These are phyloP conservation scores for Actenoides hombroni DNA, from an alignment of 2,113 vertebrate species.

Conservation along the genomic window DNA sequence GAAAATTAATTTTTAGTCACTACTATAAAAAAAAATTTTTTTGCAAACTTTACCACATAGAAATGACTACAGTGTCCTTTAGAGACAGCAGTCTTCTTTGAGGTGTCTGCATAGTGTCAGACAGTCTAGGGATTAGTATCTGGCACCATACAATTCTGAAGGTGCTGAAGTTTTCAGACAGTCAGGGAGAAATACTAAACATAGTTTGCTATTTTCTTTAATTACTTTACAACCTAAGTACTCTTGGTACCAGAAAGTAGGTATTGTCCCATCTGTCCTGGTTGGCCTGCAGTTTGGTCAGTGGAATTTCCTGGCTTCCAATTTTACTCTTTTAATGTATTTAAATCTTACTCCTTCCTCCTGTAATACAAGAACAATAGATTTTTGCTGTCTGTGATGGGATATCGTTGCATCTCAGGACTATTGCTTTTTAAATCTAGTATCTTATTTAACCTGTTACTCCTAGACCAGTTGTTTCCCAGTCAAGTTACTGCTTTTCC, in stretches of 20 bases:
- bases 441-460: background rate
- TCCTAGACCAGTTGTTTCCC: background rate
- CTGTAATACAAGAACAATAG: background rate
- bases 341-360: background rate
- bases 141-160: background rate
- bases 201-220: background rate
- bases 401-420: background rate
- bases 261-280: background rate
- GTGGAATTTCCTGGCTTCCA: background rate
- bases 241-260: background rate
- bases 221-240: background rate
- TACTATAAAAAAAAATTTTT: background rate
- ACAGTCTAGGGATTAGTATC: background rate
- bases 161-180: background rate
- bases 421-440: background rate
- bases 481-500: background rate
- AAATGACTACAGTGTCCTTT: background rate
- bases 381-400: background rate
- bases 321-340: background rate
- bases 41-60: background rate
- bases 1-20: background rate
- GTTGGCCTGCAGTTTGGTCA: background rate
- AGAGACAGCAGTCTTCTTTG: background rate
- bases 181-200: background rate
- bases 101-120: background rate